Evolutionary conservation across 2,797 vertebrate species (phyloP).

Genomic region (Hybognathus amarus): DNA sequence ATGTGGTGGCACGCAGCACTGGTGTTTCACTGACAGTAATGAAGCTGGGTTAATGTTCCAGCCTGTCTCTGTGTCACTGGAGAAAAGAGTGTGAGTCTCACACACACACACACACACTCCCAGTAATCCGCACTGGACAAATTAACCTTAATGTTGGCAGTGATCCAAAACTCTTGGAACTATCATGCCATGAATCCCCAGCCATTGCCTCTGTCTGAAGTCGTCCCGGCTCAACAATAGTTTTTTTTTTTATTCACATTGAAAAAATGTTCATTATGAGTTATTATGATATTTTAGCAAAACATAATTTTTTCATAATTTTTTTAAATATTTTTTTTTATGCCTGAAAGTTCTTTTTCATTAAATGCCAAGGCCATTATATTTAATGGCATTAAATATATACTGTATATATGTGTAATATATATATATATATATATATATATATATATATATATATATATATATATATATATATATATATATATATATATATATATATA

Average conservation of each 20-base stretch:
- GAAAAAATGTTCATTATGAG: neutral
- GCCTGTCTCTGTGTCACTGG: slow-evolving; percentile 43
- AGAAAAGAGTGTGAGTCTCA: slow-evolving; percentile 42
- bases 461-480: neutral
- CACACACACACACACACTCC: slow-evolving; percentile 26
- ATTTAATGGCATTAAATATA: too few species aligned
- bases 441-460: too few species aligned
- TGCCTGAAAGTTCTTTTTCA: neutral
- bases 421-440: too few species aligned
- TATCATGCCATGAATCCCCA: slow-evolving; percentile 30
- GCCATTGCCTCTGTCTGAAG: slow-evolving; percentile 26
- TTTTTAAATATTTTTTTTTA: too few species aligned
- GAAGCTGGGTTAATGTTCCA: slow-evolving; percentile 24
- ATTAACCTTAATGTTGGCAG: slow-evolving; percentile 49
- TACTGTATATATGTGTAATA: too few species aligned
- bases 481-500: neutral
- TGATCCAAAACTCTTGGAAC: slow-evolving; percentile 40
- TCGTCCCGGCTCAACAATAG: slow-evolving; percentile 45
- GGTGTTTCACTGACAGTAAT: slow-evolving; percentile 40
- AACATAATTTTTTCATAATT: too few species aligned
- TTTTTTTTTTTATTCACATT: neutral
- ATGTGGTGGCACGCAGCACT: slow-evolving; percentile 26
- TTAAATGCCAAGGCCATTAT: slow-evolving; percentile 50
- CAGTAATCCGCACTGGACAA: slow-evolving; percentile 36
- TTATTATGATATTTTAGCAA: neutral